Conservation (phyloP, 2,797 vertebrate genomes). For the Dryobates pubescens region DNA sequence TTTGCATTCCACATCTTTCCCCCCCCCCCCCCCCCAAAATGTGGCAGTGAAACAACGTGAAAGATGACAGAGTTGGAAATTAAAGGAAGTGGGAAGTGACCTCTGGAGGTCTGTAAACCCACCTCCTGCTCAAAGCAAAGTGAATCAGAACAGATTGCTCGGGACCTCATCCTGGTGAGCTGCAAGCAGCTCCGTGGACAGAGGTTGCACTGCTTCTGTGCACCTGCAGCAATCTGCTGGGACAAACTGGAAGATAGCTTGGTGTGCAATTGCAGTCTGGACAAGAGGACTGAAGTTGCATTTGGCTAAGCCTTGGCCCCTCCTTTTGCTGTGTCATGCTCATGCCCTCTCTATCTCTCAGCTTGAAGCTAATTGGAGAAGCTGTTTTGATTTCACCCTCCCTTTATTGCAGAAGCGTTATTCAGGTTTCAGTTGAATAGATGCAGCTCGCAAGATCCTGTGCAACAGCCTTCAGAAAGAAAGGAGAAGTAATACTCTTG, state of each 20-base stretch:
- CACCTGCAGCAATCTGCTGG: background rate
- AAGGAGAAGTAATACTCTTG: background rate
- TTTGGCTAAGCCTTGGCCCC: background rate
- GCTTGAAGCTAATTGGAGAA: background rate
- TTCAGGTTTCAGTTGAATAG: background rate
- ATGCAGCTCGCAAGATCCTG: background rate
- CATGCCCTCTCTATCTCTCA: background rate
- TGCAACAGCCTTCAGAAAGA: background rate
- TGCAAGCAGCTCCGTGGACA: background rate
- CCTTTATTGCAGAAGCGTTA: accelerated
- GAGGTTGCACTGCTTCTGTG: accelerated
- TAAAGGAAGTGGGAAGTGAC: background rate
- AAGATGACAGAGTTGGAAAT: background rate
- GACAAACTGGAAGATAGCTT: background rate
- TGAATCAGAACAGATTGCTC: background rate
- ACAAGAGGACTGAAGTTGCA: background rate
- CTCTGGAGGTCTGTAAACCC: background rate
- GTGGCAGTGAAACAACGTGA: background rate
- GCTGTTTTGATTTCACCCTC: background rate
- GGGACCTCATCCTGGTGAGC: background rate
- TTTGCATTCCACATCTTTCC: background rate
- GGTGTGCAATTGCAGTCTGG: background rate
- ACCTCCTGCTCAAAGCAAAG: background rate
- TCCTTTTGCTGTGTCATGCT: background rate
- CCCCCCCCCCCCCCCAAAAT: background rate